Evolutionary conservation across 2,797 vertebrate genomes (phyloP), one percentile per base, ranked within the genome.

Genomic region (Rhinella marina): DNA sequence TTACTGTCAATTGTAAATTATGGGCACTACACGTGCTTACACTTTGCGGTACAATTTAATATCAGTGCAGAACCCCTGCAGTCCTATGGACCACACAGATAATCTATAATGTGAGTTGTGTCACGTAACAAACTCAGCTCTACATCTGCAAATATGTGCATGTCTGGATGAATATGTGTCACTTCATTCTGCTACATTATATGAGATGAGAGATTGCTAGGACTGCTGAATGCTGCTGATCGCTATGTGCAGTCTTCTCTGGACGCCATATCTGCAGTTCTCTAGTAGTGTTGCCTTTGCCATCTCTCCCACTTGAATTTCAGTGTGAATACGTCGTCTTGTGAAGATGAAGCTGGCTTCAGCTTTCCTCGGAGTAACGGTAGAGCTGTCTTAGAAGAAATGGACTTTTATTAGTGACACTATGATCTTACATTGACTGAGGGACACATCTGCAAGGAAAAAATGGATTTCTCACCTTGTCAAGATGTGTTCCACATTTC

Each of bases 311-410:
- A 95, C 93, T 96, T 94, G 93, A 95, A 94, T 94, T 93, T 94
- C 93, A 92, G 91, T 95, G 94, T 95, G 94, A 94, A 94, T 95
- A 95, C 93, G 94, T 81, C 92, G 96, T 92, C 94, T 91, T 96
- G 93, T 96, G 94, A 95, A 94, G 86, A 92, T 95, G 94, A 96
- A 95, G 94, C 94, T 96, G 94, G 91, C 93, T 91, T 90, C 94
- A 92, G 94, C 93, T 93, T 94, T 94, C 90, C 89, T 94, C 91
- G 90, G 91, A 90, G 92, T 25, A 66, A 57, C 21, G 78, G 84
- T 83, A 80, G 27, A 32, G 61, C 52, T 85, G 56, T 73, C 12
- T 78, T 80, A 81, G 66, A 41, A n/a, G 6, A 50, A 81, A 41
- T 68, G 27, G 52, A 70, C 54, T 68, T 23, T 72, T 88, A 72